Evolutionary conservation across 2,113 vertebrate genomes (phyloP), one percentile per base, ranked within the genome.

Genomic region (Eurystomus gularis): DNA sequence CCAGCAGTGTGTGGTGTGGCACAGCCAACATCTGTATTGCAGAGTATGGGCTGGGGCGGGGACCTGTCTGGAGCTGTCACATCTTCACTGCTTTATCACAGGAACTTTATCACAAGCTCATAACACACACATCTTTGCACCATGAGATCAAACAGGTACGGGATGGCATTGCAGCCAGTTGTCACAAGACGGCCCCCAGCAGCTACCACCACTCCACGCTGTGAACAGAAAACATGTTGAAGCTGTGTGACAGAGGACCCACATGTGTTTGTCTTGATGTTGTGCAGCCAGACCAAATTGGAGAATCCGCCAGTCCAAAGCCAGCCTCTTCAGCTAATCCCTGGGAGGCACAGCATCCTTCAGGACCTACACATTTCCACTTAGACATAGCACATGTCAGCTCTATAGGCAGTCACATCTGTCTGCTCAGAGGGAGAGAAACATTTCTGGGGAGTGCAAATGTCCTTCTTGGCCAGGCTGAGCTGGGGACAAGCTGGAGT

Each of bases 71-170:
- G 72, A 84, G 88, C 96, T 93, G 91, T 92, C 95, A 94, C 86
- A 84, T 89, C 90, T 64, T 52, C 5, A 20, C 91, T 51, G 57
- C 81, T 94, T 95, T 88, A 96, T 95, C 94, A 83, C 96, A 93
- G 86, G 76, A 93, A 96, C 90, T 95, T 90, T 83, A 95, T 95
- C 76, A 75, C 90, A 25, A 86, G 76, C 95, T 90, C 88, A 60
- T 72, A 92, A 37, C 90, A 88, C 93, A 95, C 68, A 49, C 46
- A 0, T 94, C 96, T 92, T 96, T 96, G 88, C 94, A 90, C 95
- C 76, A 31, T 0, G 64, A 96, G 92, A 96, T 96, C 94, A 96
- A 96, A 91, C 88, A 93, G 92, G 95, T 91, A 72, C 0, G 65
- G 88, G 72, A 40, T 84, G 77, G 88, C 94, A 77, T 54, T 14